A percentile compares a stretch with the other conserved stretches of the same genome.
phyloP scores from a whole-genome alignment of 2,113 vertebrate genomes.

The Notechis scutatus region DNA sequence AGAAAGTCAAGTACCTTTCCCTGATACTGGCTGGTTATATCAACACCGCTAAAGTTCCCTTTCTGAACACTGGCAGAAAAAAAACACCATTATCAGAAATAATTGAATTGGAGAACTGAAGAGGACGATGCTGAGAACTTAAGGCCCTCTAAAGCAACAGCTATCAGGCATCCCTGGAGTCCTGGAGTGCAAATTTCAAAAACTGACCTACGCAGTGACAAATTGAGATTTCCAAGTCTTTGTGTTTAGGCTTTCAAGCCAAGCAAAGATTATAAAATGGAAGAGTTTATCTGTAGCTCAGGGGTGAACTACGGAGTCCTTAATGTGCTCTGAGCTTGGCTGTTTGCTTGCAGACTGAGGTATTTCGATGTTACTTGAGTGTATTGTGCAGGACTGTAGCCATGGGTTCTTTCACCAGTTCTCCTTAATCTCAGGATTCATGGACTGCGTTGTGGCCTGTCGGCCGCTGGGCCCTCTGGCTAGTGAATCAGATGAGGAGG shows the following conservation, averaged over 20 bases:
- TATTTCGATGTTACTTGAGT: background rate
- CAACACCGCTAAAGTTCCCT: background rate
- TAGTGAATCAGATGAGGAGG: too few relatives aligned
- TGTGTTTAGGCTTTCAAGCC: background rate
- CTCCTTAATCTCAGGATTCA: background rate
- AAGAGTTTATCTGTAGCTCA: background rate
- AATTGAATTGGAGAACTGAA: background rate
- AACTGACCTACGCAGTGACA: background rate
- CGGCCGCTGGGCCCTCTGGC: accelerated
- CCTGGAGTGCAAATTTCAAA: background rate
- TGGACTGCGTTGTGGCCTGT: background rate
- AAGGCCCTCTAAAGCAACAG: background rate
- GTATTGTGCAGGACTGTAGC: background rate
- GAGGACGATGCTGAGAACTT: background rate
- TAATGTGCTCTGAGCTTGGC: background rate
- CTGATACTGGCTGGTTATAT: accelerated
- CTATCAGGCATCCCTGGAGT: background rate
- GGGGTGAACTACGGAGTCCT: background rate
- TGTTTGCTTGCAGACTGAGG: background rate
- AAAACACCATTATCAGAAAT: background rate
- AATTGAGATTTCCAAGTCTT: background rate
- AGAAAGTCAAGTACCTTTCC: accelerated
- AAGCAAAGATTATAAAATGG: background rate
- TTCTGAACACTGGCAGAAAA: accelerated
- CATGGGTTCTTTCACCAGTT: background rate